Base-by-base conservation (phyloP, 2,888 invertebrate species). In the Drosophila bunnanda region DNA sequence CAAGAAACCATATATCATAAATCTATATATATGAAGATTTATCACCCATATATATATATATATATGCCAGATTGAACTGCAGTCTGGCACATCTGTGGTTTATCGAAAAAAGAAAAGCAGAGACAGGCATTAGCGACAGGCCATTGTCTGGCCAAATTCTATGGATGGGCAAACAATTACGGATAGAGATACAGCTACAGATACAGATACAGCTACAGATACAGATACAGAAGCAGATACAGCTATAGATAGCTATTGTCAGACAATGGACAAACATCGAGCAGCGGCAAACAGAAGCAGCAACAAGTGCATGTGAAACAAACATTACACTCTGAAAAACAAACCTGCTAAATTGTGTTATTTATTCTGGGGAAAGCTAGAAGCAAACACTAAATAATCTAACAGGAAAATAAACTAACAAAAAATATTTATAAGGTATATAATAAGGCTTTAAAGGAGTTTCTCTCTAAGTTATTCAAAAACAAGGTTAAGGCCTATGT, bases 251-350 rank as follows among this genome's bases (percentile, higher is more conserved):
- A 22, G 20, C 15, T 22, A 25, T n/a, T n/a, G 58, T 58, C 30
- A 9, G 58, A 48, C 66, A 46, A 53, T 56, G 54, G 60, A 62
- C 86, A 85, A 82, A 67, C 69, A 76, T 59, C 25, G 34, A 25
- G 22, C 48, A 52, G 39, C 39, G 59, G 48, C 79, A 66, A 70
- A 62, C 58, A 77, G 38, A 52, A 82, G 64, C 48, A 56, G 62
- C 62, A 82, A 65, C 86, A 88, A 81, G 85, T 88, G 80, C 80
- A 79, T 82, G 82, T 76, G 88, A 87, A 81, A 71, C 65, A 81
- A 84, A 87, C 70, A 70, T 54, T 55, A 61, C 60, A 67, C 55
- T 56, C 41, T 22, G 20, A 60, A 50, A 46, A 46, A 54, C 25
- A 10, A 30, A 15, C 46, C 7, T 6, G 1, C 0, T 12, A 6